These are phyloP conservation scores for Caenorhabditis afra DNA, from an alignment of 2,888 invertebrate species.

Conservation along the genomic window DNA sequence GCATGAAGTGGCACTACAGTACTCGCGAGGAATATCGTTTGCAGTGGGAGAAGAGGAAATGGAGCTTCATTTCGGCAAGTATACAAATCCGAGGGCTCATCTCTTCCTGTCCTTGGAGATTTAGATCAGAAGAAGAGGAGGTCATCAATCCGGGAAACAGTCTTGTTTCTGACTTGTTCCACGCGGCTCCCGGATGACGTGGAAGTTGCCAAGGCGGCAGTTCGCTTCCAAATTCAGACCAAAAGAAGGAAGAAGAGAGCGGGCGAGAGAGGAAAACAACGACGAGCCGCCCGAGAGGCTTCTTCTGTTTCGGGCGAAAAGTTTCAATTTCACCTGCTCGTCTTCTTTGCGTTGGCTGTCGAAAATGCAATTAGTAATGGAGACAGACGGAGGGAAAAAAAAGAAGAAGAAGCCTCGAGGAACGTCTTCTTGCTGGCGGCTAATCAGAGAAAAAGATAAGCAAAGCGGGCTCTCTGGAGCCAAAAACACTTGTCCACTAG, in stretches of 20 bases:
- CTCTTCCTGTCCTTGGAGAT: too few species aligned
- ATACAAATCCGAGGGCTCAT: too few species aligned
- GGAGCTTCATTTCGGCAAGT: too few species aligned
- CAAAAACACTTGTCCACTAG: constrained; percentile 7
- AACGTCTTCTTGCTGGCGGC: constrained; percentile 6
- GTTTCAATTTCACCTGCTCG: constrained; percentile 61
- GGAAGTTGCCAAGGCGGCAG: constrained; percentile 9
- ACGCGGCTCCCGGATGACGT: background rate
- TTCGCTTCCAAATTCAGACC: constrained; percentile 7
- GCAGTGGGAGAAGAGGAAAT: background rate
- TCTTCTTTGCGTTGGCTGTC: constrained; percentile 36
- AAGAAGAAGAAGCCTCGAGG: constrained; percentile 12
- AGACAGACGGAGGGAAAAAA: constrained; percentile 9
- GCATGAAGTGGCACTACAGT: background rate
- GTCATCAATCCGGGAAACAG: background rate
- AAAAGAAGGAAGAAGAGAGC: background rate
- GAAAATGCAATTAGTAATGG: constrained; percentile 59
- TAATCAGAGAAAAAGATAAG: constrained; percentile 1
- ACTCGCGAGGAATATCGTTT: background rate
- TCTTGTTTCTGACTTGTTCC: too few species aligned
- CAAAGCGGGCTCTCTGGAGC: background rate
- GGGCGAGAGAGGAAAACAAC: constrained; percentile 24
- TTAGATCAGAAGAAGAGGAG: background rate
- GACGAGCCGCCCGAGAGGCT: constrained; percentile 2
- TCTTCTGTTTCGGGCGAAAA: constrained; percentile 30